Evolutionary conservation across 2,113 vertebrate species (phyloP).

Genomic region (Podarcis cretensis): DNA sequence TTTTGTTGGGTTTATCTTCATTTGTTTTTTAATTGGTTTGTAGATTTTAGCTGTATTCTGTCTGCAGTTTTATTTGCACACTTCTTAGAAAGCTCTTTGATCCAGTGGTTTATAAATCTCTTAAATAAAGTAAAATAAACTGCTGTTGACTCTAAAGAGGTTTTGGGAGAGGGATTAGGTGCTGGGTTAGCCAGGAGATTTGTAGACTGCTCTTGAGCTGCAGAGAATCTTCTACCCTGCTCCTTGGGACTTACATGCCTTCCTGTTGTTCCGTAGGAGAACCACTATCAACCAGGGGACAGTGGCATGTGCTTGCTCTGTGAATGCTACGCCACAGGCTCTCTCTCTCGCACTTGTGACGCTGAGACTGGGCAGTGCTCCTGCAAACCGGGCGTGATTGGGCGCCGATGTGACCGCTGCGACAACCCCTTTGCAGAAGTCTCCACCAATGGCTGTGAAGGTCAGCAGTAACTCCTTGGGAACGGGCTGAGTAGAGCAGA

Average conservation of each 20-base stretch:
- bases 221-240: neutral
- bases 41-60: no score
- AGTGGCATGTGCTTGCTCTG: constrained; percentile 86
- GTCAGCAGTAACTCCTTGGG: constrained; percentile 63
- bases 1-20: no score
- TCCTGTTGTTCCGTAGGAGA: constrained; percentile 79
- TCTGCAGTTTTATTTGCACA: no score
- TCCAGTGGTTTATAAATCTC: no score
- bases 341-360: constrained; percentile 89
- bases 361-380: constrained; percentile 87
- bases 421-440: constrained; percentile 98
- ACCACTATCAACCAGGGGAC: constrained; percentile 84
- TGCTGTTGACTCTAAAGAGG: neutral
- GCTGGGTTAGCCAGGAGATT: neutral
- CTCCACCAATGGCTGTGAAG: constrained; percentile 90
- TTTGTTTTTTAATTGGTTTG: no score
- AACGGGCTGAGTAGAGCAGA: neutral
- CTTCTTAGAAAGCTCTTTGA: no score
- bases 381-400: constrained; percentile 94
- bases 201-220: neutral
- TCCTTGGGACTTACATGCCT: neutral
- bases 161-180: neutral
- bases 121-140: neutral
- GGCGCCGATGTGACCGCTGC: constrained; percentile 92
- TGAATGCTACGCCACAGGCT: constrained; percentile 92